Conservation (phyloP, 1,140 invertebrate genomes). For the Lineus longissimus region DNA sequence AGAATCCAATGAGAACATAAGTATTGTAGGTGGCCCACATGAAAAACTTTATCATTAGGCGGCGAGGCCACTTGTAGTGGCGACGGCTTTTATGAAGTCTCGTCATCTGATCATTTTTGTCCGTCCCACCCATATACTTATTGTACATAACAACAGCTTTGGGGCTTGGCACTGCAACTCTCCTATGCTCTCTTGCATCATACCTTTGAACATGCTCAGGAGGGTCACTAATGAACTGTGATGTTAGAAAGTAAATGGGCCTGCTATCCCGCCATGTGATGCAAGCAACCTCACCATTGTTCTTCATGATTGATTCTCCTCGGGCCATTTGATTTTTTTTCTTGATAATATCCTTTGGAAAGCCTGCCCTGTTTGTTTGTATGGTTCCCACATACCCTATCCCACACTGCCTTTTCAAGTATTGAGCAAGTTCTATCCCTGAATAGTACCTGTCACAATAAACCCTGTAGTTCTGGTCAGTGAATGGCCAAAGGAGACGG, state of each 20-base stretch:
- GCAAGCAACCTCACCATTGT: neutral
- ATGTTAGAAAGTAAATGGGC: neutral
- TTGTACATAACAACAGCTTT: neutral
- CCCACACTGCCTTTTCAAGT: neutral
- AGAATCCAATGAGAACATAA: neutral
- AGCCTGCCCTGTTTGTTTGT: neutral
- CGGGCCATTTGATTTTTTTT: neutral
- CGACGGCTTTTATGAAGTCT: neutral
- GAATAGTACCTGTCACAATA: neutral
- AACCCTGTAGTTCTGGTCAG: slow-evolving; percentile 26
- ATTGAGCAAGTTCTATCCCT: neutral
- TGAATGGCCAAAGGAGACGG: neutral
- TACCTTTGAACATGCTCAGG: neutral
- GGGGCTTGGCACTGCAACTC: neutral
- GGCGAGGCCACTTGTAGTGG: neutral
- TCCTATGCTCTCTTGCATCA: neutral
- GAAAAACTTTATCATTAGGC: neutral
- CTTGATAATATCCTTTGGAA: neutral
- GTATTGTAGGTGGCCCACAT: no score
- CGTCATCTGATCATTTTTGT: neutral
- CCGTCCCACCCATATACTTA: neutral
- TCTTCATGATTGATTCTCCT: neutral
- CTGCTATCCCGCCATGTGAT: neutral
- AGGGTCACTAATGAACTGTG: neutral
- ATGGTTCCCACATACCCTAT: neutral